phyloP scores from a whole-genome alignment of 2,888 invertebrate species.

The Caenorhabditis afra region DNA sequence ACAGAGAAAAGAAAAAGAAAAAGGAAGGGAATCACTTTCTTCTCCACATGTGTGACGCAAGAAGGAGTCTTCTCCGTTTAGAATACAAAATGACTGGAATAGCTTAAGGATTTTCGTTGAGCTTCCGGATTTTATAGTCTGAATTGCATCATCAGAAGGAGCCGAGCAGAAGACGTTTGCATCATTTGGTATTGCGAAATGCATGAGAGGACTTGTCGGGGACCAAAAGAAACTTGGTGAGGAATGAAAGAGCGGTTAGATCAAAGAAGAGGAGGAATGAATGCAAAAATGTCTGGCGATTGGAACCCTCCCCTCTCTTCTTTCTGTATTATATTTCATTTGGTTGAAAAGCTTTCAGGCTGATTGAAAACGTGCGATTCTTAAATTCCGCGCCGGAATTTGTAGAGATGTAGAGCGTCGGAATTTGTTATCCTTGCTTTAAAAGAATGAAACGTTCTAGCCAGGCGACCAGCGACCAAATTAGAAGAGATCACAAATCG shows the following conservation, averaged over 20 bases:
- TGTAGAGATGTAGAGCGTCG: not conserved
- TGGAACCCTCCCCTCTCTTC: not conserved
- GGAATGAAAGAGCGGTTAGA: constrained; percentile 16
- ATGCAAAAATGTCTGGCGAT: no score
- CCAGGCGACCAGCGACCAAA: not conserved
- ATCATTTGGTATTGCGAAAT: constrained; percentile 31
- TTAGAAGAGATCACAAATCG: not conserved
- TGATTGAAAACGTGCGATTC: constrained; percentile 26
- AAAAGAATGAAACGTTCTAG: not conserved
- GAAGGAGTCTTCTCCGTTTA: no score
- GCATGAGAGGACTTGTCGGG: constrained; percentile 7
- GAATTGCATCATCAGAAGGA: constrained; percentile 6
- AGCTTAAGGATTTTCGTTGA: no score
- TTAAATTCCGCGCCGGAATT: not conserved
- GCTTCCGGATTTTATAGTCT: constrained; percentile 1
- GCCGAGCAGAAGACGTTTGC: no score
- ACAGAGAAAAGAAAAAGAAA: not conserved
- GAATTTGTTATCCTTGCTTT: no score
- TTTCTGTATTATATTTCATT: constrained; percentile 35
- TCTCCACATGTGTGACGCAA: not conserved
- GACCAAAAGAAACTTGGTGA: not conserved
- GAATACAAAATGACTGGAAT: no score
- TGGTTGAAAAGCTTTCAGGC: constrained; percentile 24
- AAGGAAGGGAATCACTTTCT: not conserved
- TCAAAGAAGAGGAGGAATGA: constrained; percentile 1